Percentiles rank a stretch among this genome's conserved stretches.
Conservation (phyloP, 1,140 invertebrate species). For the Coptotermes formosanus region DNA sequence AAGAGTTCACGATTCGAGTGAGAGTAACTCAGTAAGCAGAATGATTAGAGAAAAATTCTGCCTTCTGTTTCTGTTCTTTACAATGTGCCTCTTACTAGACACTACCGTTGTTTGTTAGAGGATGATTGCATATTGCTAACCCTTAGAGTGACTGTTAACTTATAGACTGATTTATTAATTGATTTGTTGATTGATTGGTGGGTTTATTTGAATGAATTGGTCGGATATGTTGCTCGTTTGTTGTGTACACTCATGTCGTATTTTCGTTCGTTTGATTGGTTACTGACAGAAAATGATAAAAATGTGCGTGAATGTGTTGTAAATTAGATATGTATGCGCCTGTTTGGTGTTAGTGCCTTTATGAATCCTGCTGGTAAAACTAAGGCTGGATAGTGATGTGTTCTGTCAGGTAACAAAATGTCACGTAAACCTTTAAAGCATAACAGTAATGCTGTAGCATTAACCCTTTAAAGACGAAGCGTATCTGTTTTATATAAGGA, state of each 20-base stretch:
- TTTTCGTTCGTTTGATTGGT: background rate
- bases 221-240: background rate
- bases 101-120: background rate
- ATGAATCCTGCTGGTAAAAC: background rate
- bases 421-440: too few relatives aligned
- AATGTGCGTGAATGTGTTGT: background rate
- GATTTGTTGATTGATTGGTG: background rate
- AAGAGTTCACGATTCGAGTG: conserved; percentile 73
- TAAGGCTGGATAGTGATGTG: background rate
- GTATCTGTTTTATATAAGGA: too few relatives aligned
- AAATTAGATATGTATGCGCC: background rate
- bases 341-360: too few relatives aligned
- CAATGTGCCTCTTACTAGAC: background rate
- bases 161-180: background rate
- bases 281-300: background rate
- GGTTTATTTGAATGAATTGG: background rate
- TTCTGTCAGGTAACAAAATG: too few relatives aligned
- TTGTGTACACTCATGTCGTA: background rate
- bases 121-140: background rate
- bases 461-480: too few relatives aligned
- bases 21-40: conserved; percentile 70
- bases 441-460: too few relatives aligned
- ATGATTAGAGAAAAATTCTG: background rate
- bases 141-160: background rate
- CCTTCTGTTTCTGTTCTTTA: background rate